phyloP scores from a whole-genome alignment of 2,888 invertebrate species.

The Cheilosia impressa region DNA sequence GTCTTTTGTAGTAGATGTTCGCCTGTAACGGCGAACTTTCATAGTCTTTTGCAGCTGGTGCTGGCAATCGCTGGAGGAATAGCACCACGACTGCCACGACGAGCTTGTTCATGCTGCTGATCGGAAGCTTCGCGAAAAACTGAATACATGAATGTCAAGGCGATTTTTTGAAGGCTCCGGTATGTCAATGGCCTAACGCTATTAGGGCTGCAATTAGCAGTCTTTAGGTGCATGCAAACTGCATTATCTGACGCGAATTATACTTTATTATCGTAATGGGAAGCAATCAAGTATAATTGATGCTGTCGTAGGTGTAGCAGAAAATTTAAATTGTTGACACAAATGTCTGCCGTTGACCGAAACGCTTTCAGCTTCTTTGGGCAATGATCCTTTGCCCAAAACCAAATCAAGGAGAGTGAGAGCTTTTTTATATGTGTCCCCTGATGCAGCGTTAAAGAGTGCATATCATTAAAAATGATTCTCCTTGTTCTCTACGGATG shows the following conservation, averaged over 20 bases:
- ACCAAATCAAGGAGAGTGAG: no score
- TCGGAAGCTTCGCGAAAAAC: background rate
- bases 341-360: no score
- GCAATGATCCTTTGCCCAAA: no score
- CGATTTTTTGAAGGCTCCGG: background rate
- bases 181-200: background rate
- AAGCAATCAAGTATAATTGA: background rate
- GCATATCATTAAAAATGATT: no score
- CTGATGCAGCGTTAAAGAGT: no score
- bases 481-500: no score
- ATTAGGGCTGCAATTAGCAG: constrained; percentile 7
- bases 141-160: background rate
- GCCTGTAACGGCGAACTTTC: constrained; percentile 66
- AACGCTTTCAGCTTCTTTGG: no score
- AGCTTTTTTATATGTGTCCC: no score
- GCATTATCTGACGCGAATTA: constrained; percentile 1
- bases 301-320: no score
- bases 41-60: constrained; percentile 7
- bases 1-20: constrained; percentile 77
- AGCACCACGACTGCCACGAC: background rate
- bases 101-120: constrained; percentile 22
- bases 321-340: no score
- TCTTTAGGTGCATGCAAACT: constrained; percentile 20
- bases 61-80: background rate
- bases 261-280: constrained; percentile 8